Evolutionary conservation across 2,113 vertebrate species (phyloP).

Genomic region (Lycaon pictus): DNA sequence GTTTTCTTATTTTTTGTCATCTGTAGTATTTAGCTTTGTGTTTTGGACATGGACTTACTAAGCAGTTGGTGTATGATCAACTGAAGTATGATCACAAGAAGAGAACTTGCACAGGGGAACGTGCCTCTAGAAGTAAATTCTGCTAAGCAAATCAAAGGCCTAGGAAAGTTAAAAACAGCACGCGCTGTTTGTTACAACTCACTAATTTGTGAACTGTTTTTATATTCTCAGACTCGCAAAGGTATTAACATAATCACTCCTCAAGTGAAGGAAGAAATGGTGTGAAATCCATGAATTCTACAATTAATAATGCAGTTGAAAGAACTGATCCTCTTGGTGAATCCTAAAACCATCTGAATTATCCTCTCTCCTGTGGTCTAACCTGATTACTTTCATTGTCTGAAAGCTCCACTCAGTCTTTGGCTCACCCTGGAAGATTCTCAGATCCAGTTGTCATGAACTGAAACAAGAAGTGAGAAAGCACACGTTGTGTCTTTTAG

Average conservation of each 20-base stretch:
- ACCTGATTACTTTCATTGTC: neutral
- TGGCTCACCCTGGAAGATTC: neutral
- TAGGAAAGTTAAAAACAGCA: neutral
- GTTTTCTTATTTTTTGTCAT: neutral
- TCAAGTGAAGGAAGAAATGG: neutral
- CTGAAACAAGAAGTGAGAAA: neutral
- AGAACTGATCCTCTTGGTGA: neutral
- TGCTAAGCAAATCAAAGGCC: neutral
- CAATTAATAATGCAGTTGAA: neutral
- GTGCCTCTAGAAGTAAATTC: neutral
- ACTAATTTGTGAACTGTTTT: slow-evolving; percentile 3
- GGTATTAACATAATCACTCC: neutral
- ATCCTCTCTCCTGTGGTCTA: neutral
- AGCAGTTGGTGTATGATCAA: neutral
- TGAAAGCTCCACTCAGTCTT: neutral
- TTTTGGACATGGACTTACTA: neutral
- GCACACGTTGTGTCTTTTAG: neutral
- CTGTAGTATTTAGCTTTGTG: neutral
- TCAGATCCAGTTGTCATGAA: neutral
- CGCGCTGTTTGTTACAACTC: neutral
- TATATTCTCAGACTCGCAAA: neutral
- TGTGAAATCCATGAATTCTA: neutral
- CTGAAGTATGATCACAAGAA: neutral
- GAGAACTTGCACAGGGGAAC: neutral
- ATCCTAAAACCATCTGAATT: neutral